phyloP scores from a whole-genome alignment of 2,113 vertebrate genomes.

The Gasterosteus nipponicus region DNA sequence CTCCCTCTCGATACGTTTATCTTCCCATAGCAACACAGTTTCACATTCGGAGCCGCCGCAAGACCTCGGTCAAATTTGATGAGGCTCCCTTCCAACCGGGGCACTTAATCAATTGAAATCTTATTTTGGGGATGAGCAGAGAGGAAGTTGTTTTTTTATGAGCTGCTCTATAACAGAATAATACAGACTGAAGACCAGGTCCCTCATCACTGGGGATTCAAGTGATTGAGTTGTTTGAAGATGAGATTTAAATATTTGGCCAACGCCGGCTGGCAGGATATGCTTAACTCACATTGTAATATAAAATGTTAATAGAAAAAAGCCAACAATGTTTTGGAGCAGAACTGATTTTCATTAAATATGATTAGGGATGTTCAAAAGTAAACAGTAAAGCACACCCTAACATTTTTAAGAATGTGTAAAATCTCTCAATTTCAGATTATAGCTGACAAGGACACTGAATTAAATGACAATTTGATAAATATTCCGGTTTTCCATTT shows the following conservation, averaged over 20 bases:
- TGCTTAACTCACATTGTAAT: conserved; percentile 32
- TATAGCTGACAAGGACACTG: not conserved
- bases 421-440: not conserved
- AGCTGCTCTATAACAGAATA: conserved; percentile 73
- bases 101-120: conserved; percentile 84
- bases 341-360: conserved; percentile 26
- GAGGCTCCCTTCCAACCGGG: conserved; percentile 68
- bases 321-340: not conserved
- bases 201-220: conserved; percentile 62
- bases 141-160: conserved; percentile 78
- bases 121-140: conserved; percentile 74
- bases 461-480: not conserved
- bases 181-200: conserved; percentile 65
- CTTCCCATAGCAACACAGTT: conserved; percentile 31
- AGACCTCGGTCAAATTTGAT: conserved; percentile 73
- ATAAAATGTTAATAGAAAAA: conserved; percentile 45
- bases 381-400: not conserved
- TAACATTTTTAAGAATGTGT: not conserved
- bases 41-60: conserved; percentile 54
- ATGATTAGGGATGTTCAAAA: not conserved
- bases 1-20: conserved; percentile 33
- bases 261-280: conserved; percentile 33
- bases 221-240: conserved; percentile 69
- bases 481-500: not conserved
- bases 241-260: conserved; percentile 62